phyloP scores from a whole-genome alignment of 2,888 invertebrate genomes.

The Tenthredo mesomela region DNA sequence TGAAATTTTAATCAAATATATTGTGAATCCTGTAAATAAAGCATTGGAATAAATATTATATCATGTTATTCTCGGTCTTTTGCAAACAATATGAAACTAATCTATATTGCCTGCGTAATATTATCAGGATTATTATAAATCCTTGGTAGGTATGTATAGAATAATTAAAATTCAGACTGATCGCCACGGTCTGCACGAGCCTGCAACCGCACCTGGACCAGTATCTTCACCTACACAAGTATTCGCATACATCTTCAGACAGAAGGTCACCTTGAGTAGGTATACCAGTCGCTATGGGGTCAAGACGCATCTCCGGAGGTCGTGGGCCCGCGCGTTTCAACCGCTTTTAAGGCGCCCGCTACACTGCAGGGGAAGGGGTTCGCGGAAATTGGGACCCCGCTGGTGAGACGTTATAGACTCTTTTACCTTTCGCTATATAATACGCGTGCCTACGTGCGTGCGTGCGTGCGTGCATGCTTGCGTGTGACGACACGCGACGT shows the following conservation, averaged over 20 bases:
- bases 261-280: conserved; percentile 47
- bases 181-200: neutral
- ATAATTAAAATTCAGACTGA: neutral
- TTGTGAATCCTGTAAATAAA: neutral
- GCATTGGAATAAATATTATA: neutral
- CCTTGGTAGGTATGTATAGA: neutral
- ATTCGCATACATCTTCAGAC: neutral
- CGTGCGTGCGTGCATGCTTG: neutral
- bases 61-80: neutral
- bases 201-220: neutral
- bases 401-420: neutral
- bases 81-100: neutral
- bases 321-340: conserved; percentile 13
- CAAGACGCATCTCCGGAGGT: conserved; percentile 35
- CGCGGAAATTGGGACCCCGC: neutral
- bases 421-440: neutral
- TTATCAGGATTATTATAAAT: neutral
- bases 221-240: neutral
- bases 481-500: conserved; percentile 46
- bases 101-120: too few relatives aligned
- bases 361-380: neutral
- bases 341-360: conserved; percentile 13
- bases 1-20: neutral
- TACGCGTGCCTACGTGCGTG: neutral
- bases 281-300: conserved; percentile 35